Base-by-base conservation (phyloP, 2,113 vertebrate genomes). In the Ornithorhynchus anatinus region DNA sequence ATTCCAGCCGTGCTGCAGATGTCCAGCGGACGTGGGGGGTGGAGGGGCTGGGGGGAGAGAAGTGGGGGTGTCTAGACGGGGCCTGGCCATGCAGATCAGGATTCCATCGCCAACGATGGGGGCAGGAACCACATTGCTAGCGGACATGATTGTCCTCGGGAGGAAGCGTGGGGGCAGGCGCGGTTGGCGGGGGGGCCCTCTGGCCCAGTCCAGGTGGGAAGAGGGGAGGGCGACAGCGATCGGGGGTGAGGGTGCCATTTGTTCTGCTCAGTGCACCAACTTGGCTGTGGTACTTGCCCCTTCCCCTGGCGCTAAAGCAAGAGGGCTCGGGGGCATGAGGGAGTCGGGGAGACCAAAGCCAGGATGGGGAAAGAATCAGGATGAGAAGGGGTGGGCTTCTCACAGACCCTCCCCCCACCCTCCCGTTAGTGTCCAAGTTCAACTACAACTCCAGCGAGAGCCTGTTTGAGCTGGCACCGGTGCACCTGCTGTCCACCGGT, bases 401-500 rank as follows among this genome's bases (percentile, higher is more conserved):
- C n/a, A 12, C 10, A 12, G 43, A 6, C 22, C 23, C 17, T 16
- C 4, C 11, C 6, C 15, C 31, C 15, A 50, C 47, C 19, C 25
- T 27, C 25, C 31, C 47, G 23, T 16, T 78, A 99, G 96, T 97
- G 92, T 94, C 95, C 52, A 88, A 94, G 50, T 98, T 99, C 69
- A 94, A 93, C 75, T 95, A 96, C 87, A 94, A 96, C 38, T 81
- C 92, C 6, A 93, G 91, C 0, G 87, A 95, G 3, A 93, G 78
- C 58, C 59, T 96, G 73, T 97, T 99, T 5, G 93, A 92, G 54
- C 84, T 95, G 63, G 95, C 96, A 0, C 87, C 90, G 0, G 92
- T 99, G 72, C 88, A 89, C 29, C 94, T 92, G 2, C 93, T 98
- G 53, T 93, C 96, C 5, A 86, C 94, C 0, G 88, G 91, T 51